Conservation (phyloP, 1,140 invertebrate genomes). For the Procambarus clarkii region DNA sequence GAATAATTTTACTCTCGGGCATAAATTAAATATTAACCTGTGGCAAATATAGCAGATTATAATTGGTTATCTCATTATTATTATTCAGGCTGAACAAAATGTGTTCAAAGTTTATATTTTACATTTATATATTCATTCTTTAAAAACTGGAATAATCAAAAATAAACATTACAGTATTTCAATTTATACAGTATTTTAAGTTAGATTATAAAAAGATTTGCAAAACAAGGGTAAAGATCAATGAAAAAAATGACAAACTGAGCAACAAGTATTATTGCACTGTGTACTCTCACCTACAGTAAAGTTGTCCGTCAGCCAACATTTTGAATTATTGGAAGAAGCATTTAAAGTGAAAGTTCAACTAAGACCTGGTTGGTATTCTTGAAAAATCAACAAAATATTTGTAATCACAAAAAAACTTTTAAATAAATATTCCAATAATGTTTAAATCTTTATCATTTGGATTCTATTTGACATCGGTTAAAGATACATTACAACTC, state of each 20-base stretch:
- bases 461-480: too few relatives aligned
- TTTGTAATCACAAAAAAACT: too few relatives aligned
- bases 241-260: not conserved
- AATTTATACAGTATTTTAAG: slow-evolving; percentile 6
- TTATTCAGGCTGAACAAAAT: not conserved
- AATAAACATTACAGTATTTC: not conserved
- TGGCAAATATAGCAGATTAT: not conserved
- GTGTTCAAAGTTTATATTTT: slow-evolving; percentile 1
- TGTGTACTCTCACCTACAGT: not conserved
- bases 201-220: not conserved
- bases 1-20: not conserved
- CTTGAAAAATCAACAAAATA: not conserved
- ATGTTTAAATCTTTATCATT: too few relatives aligned
- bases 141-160: not conserved
- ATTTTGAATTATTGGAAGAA: not conserved
- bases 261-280: not conserved
- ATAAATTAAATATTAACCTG: not conserved
- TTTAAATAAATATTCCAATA: too few relatives aligned
- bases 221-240: not conserved
- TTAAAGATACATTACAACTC: too few relatives aligned
- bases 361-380: not conserved
- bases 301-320: slow-evolving; percentile 1
- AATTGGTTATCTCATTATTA: not conserved
- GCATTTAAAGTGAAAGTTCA: not conserved
- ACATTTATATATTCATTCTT: slow-evolving; percentile 18